Evolutionary conservation across 2,797 vertebrate species (phyloP).

Genomic region (Oryzias dopingdopingensis): DNA sequence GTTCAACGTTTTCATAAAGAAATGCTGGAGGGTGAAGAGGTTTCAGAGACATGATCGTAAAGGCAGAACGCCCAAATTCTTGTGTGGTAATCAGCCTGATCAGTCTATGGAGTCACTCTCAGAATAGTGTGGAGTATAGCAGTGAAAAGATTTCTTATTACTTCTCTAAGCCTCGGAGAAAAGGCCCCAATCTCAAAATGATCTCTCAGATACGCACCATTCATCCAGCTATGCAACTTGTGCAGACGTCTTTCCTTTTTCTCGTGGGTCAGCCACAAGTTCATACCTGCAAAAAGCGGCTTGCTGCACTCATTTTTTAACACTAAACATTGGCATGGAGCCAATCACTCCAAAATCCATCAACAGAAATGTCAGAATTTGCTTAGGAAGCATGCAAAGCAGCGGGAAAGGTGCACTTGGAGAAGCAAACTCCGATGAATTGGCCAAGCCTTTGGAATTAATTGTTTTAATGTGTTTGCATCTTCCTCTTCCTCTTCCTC

Average conservation of each 20-base stretch:
- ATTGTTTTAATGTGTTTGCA: too few relatives aligned
- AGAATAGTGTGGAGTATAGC: not conserved
- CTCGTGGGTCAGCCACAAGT: not conserved
- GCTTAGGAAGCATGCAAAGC: too few relatives aligned
- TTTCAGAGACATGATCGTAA: constrained; percentile 6
- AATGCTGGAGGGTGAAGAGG: not conserved
- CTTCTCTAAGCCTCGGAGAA: constrained; percentile 1
- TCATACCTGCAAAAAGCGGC: constrained; percentile 1
- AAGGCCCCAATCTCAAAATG: not conserved
- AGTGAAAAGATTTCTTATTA: constrained; percentile 3
- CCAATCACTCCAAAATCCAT: too few relatives aligned
- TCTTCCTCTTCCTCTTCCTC: too few relatives aligned
- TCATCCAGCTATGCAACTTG: not conserved
- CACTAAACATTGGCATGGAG: too few relatives aligned
- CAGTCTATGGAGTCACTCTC: constrained; percentile 1
- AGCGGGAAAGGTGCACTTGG: too few relatives aligned
- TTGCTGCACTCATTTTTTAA: too few relatives aligned
- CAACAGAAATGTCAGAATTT: too few relatives aligned
- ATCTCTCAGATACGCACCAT: not conserved
- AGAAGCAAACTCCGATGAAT: too few relatives aligned
- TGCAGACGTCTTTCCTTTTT: not conserved
- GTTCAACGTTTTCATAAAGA: not conserved
- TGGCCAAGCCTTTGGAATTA: too few relatives aligned
- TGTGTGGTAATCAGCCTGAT: constrained; percentile 12
- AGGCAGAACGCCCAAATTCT: constrained; percentile 1